Evolutionary conservation across 53 echinoderm and acorn worm genomes (phyloP), one percentile per base, ranked within the genome.

Genomic region (Mesocentrotus franciscanus): DNA sequence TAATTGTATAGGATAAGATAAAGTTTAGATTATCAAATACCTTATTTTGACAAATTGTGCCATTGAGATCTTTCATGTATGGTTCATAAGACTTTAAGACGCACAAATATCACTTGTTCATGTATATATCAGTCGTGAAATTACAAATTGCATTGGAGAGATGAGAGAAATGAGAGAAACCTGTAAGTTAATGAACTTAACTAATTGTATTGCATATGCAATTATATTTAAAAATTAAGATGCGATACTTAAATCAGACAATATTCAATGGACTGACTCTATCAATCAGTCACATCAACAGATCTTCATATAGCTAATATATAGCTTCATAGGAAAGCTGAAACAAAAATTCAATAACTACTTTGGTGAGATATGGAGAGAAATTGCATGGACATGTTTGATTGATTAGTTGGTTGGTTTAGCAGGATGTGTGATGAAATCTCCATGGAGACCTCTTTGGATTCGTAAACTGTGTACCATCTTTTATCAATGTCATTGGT

Each of bases 11-110:
- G 42, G 32, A 12, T 33, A 33, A 81, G 4, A 20, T 1, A 8
- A 42, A 81, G 18, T 36, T 81, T 18, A 18, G 18, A 42, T 39
- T 20, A 81, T 13, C 87, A 58, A 58, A 13, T 57, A 57, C 27
- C 9, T 87, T 87, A 29, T 87, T 57, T 87, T 56, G 58, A 87
- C 87, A 57, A 87, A 57, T n/a, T 87, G n/a, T 87, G 13, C 58
- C 87, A 87, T 87, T 27, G 22, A 87, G 87, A 87, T 87, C 87
- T 87, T 87, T 87, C 87, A 87, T 57, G 12, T 13, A 87, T 10
- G 20, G 18, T 36, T 35, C 29, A 79, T 87, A 58, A 87, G 57
- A 57, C 85, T 57, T 26, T 5, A 83, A 85, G 58, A 58, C 87
- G 58, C 87, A 87, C 56, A 87, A 87, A 85, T 56, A 58, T 81